Evolutionary conservation across 2,113 vertebrate species (phyloP), one percentile per base, ranked within the genome.

Genomic region (Puntigrus tetrazona): DNA sequence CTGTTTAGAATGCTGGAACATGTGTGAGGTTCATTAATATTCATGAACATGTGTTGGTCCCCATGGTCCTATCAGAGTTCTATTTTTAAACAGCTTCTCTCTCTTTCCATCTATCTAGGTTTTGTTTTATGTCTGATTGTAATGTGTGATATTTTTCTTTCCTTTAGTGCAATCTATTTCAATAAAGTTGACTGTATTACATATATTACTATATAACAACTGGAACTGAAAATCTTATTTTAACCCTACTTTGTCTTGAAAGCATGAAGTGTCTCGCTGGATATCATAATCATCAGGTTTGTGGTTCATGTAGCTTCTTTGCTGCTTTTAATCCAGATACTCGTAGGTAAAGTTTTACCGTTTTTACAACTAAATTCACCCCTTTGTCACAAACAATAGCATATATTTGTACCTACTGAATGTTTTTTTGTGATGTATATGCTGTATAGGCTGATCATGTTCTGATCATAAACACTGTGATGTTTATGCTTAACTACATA

Each of bases 1-100:
- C 18, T 73, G 43, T 82, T 87, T 69, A 69, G 27, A 38, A 80
- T 81, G 29, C 73, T 34, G 73, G 77, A 55, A 81, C 59, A 80
- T 36, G 65, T 70, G 63, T 70, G 65, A 7, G 43, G 27, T 67
- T 69, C 43, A 81, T 81, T 55, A 70, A 70, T 69, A 69, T 78
- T 52, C 41, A 78, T 84, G 61, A 67, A 78, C 36, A 50, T 78
- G 45, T 83, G 47, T 70, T 27, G 27, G 22, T 74, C 59, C 59
- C 72, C 38, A 52, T 20, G 57, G 73, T 59, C 9, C 69, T 55
- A 34, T 74, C 70, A 45, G 70, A 81, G 65, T 72, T 43, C 78
- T 47, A 70, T 47, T 85, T 59, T 79, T 69, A 80, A 25, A 34
- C 76, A 43, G 20, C 5, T 11, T 59, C 77, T 85, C 34, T 75